Evolutionary conservation across 2,888 invertebrate species (phyloP), one percentile per base, ranked within the genome.

Genomic region (Clivina fossor): DNA sequence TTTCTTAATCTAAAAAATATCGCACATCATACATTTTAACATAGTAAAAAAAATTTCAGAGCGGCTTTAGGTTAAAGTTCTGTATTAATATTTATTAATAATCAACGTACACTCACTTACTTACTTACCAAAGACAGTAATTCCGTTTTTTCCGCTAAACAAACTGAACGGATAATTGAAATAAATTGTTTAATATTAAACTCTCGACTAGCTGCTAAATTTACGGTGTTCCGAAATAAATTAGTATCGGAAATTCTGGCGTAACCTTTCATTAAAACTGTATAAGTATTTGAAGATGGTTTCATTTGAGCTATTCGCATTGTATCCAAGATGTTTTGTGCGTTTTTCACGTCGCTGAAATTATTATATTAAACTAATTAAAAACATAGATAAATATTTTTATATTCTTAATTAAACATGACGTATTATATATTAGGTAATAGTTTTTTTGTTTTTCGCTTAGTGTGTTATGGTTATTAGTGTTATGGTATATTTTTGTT

Each of bases 231-330:
- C 2, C 73, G 38, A 35, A 80, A 62, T 1, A 65, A 63, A 1
- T 67, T 64, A 2, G 66, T 38, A 48, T 77, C 69, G 2, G 74
- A 75, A 51, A 78, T 78, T 66, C 73, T 78, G 2, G 79, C 76
- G 20, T 80, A 71, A 0, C 79, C 80, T 48, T 74, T 72, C 0
- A 80, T 71, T 26, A 80, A 66, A 3, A 79, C 74, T 0, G 77
- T 74, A 57, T 78, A 76, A 0, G 82, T 83, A 26, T 76, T 75
- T 2, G 71, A 58, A 13, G 77, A 76, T 2, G 72, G 69, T 0
- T 71, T 62, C 1, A 85, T 64, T 49, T 80, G 78, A 0, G 81
- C 74, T 0, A 80, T 77, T 41, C 71, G 75, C 83, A 86, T 84
- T 68, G 79, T 80, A 28, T 74, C 73, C 3, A 82, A 63, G 0